Conservation (phyloP, 1,140 invertebrate genomes). For the Eciton burchellii region DNA sequence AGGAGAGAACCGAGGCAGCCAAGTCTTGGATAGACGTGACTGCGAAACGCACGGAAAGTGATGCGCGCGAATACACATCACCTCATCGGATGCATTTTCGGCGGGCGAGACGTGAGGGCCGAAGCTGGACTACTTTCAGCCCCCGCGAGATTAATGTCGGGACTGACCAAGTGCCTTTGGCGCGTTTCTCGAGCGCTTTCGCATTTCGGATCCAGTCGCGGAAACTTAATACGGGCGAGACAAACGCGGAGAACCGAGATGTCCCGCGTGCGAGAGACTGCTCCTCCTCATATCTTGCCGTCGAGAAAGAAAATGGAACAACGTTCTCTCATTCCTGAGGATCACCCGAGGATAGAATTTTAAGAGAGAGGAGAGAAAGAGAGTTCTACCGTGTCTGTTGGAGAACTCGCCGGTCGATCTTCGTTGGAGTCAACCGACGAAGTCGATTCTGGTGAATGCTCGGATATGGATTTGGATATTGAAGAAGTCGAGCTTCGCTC, state of each 20-base stretch:
- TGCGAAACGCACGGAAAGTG: not conserved
- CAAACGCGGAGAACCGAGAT: not conserved
- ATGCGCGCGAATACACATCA: not conserved
- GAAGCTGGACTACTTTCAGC: not conserved
- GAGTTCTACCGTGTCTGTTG: no score
- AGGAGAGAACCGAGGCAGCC: not conserved
- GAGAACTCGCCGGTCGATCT: not conserved
- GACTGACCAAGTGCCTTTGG: not conserved
- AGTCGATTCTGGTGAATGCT: no score
- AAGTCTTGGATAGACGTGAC: not conserved
- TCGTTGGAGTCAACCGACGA: no score
- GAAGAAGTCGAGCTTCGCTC: no score
- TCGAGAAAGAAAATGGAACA: conserved; percentile 48
- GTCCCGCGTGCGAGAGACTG: not conserved
- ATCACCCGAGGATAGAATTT: conserved; percentile 23
- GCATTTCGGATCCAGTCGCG: not conserved
- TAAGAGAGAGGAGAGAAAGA: not conserved
- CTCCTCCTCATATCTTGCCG: conserved; percentile 36
- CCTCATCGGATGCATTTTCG: not conserved
- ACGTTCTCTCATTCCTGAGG: conserved; percentile 45
- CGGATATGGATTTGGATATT: no score
- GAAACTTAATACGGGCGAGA: not conserved
- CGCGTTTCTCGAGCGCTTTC: not conserved
- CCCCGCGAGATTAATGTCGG: conserved; percentile 1
- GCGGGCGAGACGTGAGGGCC: not conserved